A percentile compares a stretch with the other conserved stretches of the same genome.
phyloP scores from a whole-genome alignment of 2,888 invertebrate species.

The Lycophotia porphyrea region DNA sequence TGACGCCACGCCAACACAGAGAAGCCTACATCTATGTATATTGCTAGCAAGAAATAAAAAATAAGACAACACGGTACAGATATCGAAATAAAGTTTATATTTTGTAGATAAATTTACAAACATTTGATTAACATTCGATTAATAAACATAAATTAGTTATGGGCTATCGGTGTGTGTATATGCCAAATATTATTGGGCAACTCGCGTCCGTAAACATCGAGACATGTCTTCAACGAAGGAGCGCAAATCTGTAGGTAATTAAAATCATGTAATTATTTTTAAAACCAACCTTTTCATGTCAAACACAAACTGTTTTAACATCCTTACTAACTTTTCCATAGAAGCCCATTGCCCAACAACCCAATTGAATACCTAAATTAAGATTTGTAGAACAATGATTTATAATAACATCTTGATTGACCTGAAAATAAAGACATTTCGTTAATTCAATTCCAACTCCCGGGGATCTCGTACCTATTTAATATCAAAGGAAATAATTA shows the following conservation, averaged over 20 bases:
- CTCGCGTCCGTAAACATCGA: constrained; percentile 85
- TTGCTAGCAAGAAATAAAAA: constrained; percentile 12
- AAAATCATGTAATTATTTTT: constrained; percentile 40
- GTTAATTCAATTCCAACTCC: constrained; percentile 46
- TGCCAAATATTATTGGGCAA: constrained; percentile 84
- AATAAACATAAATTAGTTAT: constrained; percentile 15
- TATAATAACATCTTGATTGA: constrained; percentile 83
- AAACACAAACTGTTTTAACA: constrained; percentile 36
- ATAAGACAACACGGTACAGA: not conserved
- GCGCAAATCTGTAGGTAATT: constrained; percentile 79
- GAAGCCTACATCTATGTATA: constrained; percentile 4
- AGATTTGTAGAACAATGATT: constrained; percentile 87
- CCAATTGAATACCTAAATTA: constrained; percentile 82
- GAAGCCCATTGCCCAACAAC: constrained; percentile 82
- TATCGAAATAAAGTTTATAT: not conserved
- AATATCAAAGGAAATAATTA: constrained; percentile 40
- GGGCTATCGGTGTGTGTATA: constrained; percentile 80
- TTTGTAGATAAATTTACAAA: not conserved
- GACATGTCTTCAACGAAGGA: constrained; percentile 82
- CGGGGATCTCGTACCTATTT: constrained; percentile 14
- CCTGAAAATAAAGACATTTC: constrained; percentile 75
- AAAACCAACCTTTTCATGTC: constrained; percentile 35
- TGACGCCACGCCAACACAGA: constrained; percentile 24
- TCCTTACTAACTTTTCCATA: constrained; percentile 81
- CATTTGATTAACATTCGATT: not conserved